phyloP scores from a whole-genome alignment of 1,140 invertebrate genomes.

The Popillia japonica region DNA sequence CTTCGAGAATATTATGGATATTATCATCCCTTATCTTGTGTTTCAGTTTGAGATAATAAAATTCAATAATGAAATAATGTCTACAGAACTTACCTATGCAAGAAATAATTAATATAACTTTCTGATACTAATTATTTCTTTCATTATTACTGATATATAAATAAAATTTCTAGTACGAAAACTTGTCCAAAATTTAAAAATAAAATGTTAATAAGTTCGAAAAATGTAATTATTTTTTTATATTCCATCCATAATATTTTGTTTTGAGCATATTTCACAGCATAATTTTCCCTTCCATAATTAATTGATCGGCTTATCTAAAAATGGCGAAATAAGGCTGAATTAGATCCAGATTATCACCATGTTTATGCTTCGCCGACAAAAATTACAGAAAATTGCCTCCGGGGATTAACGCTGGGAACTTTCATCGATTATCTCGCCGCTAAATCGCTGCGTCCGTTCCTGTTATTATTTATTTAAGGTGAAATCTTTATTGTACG shows the following conservation, averaged over 20 bases:
- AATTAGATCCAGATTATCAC: background rate
- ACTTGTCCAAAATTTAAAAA: too few relatives aligned
- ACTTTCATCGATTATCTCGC: constrained; percentile 1
- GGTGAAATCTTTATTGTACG: constrained; percentile 2
- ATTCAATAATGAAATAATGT: too few relatives aligned
- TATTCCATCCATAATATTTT: background rate
- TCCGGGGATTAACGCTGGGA: background rate
- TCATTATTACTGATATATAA: too few relatives aligned
- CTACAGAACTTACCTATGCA: too few relatives aligned
- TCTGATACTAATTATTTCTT: too few relatives aligned
- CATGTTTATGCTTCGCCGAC: background rate
- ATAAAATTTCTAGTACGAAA: too few relatives aligned
- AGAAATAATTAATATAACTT: too few relatives aligned
- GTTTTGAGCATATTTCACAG: background rate
- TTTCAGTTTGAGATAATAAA: too few relatives aligned
- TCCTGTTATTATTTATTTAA: constrained; percentile 15
- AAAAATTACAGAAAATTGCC: constrained; percentile 11
- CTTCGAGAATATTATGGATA: too few relatives aligned
- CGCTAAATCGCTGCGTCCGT: background rate
- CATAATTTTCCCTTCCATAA: background rate
- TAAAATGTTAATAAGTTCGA: too few relatives aligned
- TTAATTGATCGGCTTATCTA: background rate
- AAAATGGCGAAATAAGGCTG: background rate
- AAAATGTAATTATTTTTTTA: background rate
- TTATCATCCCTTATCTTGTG: too few relatives aligned